Percentiles rank a stretch among this genome's conserved stretches.
phyloP scores from a whole-genome alignment of 2,888 invertebrate species.

The Rapana venosa region DNA sequence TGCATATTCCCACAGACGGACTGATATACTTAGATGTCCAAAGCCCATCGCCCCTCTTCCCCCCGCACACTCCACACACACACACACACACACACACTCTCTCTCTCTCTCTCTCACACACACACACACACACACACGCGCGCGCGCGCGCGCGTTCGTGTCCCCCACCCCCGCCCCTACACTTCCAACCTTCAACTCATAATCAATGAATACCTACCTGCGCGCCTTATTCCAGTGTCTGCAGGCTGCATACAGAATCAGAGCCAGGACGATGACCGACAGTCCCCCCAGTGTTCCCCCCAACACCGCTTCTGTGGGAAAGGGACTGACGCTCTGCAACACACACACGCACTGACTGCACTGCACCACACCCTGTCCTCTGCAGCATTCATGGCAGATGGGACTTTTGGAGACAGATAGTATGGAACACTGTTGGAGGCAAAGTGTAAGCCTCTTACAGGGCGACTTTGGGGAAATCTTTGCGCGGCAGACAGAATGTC shows the following conservation, averaged over 20 bases:
- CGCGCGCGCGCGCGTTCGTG: background rate
- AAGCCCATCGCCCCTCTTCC: background rate
- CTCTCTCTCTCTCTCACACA: background rate
- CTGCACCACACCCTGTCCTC: background rate
- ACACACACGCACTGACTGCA: background rate
- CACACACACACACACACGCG: background rate
- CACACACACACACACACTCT: background rate
- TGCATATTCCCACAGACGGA: background rate
- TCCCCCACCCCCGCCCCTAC: background rate
- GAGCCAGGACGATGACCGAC: constrained; percentile 46
- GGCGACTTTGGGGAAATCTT: no score
- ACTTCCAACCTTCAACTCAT: background rate
- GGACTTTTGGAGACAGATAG: no score
- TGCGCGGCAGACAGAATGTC: no score
- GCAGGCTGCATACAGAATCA: constrained; percentile 48
- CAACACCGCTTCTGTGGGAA: constrained; percentile 51
- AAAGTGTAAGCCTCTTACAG: no score
- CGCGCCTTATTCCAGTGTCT: constrained; percentile 47
- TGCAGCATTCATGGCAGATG: background rate
- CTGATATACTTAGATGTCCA: background rate
- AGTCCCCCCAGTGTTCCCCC: constrained; percentile 51
- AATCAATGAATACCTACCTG: constrained; percentile 38
- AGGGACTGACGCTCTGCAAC: constrained; percentile 27
- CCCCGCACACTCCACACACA: background rate
- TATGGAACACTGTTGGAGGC: no score